phyloP scores from a whole-genome alignment of 2,797 vertebrate species.

The Melanogrammus aeglefinus region DNA sequence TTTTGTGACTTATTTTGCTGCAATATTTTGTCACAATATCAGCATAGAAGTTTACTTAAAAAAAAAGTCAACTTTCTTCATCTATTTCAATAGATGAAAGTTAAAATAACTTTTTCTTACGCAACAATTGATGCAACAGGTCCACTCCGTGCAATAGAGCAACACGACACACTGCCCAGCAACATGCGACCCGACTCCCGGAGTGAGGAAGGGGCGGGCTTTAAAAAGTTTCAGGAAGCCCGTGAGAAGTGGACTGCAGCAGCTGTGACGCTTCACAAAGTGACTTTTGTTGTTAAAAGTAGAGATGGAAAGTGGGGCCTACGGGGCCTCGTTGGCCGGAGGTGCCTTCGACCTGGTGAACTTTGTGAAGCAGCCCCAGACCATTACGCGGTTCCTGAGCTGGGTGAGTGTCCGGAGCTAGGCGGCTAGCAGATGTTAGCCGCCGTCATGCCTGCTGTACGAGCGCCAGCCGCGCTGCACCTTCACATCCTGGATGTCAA shows the following conservation, averaged over 20 bases:
- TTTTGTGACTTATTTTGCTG: no score
- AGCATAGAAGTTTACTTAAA: background rate
- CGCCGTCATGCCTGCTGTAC: constrained; percentile 30
- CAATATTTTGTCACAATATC: no score
- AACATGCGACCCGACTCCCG: background rate
- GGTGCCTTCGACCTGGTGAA: constrained; percentile 64
- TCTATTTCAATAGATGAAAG: background rate
- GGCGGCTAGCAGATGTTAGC: constrained; percentile 38
- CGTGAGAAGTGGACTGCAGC: background rate
- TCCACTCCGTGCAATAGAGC: no score
- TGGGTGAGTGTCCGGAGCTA: constrained; percentile 68
- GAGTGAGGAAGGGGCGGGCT: constrained; percentile 27
- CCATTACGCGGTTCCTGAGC: constrained; percentile 65
- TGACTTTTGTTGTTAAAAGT: background rate
- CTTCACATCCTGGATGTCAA: no score
- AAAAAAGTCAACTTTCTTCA: background rate
- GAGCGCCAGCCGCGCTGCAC: no score
- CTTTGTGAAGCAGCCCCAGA: constrained; percentile 70
- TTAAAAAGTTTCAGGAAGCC: constrained; percentile 56
- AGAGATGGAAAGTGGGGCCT: constrained; percentile 70
- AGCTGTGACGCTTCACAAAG: background rate
- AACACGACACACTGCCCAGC: background rate
- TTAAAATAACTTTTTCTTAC: background rate
- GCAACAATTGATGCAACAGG: constrained; percentile 12
- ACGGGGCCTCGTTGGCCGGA: constrained; percentile 74